A percentile compares a stretch with the other conserved stretches of the same genome.
Evolutionary conservation across 53 echinoderm and acorn worm genomes (phyloP).

Genomic region (Patiria pectinifera): DNA sequence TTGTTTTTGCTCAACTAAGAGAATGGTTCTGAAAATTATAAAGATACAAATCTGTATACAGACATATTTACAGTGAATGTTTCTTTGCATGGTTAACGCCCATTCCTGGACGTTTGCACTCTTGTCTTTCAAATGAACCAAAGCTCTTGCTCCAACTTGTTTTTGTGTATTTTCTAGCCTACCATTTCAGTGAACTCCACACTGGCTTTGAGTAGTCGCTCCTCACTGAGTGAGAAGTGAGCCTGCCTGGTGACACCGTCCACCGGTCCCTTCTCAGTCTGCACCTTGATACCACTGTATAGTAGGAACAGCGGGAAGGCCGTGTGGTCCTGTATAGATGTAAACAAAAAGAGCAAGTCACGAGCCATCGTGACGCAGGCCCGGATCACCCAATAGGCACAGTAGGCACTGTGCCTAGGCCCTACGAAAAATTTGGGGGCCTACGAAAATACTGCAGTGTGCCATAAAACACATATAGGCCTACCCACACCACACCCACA

Average conservation of each 20-base stretch:
- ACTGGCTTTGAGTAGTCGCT: conserved; percentile 77
- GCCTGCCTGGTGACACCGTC: conserved; percentile 84
- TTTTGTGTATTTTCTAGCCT: not conserved
- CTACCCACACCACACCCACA: no score
- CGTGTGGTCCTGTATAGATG: conserved; percentile 37
- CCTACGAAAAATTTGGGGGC: no score
- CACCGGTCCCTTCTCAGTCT: conserved; percentile 90
- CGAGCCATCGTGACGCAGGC: not conserved
- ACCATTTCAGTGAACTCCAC: conserved; percentile 86
- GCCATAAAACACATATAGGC: no score
- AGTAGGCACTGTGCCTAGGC: no score
- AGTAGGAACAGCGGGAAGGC: conserved; percentile 61
- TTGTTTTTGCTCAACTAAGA: no score
- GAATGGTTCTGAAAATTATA: no score
- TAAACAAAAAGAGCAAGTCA: not conserved
- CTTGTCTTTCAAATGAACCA: no score
- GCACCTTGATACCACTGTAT: conserved; percentile 87
- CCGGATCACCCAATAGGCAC: no score
- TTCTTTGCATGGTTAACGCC: not conserved
- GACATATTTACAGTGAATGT: not conserved
- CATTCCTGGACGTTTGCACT: not conserved
- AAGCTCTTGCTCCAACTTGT: no score
- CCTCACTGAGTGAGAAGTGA: conserved; percentile 92
- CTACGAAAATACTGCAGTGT: no score
- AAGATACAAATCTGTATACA: not conserved